A percentile compares a stretch with the other conserved stretches of the same genome.
Conservation (phyloP, 1,140 invertebrate species). For the Hestina assimilis region DNA sequence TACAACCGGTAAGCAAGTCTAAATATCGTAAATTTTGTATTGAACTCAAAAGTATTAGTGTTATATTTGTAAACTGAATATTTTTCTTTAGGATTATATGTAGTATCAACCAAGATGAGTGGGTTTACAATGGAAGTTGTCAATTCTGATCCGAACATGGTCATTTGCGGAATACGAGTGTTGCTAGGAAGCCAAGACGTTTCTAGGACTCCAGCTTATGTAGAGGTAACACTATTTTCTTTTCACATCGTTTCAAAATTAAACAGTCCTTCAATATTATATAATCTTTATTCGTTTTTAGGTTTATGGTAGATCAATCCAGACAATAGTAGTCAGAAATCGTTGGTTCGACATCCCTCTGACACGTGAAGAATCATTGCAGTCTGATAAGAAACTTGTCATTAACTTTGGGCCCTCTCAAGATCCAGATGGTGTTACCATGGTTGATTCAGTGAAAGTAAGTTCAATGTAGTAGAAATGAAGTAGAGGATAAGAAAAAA, state of each 20-base stretch:
- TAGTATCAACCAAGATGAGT: slow-evolving; percentile 91
- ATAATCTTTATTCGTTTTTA: slow-evolving; percentile 36
- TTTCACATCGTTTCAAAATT: too few relatives aligned
- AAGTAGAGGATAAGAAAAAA: too few relatives aligned
- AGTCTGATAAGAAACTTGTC: slow-evolving; percentile 94
- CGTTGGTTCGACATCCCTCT: slow-evolving; percentile 98
- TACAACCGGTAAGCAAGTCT: slow-evolving; percentile 80
- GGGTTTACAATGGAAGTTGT: slow-evolving; percentile 94
- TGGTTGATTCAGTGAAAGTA: slow-evolving; percentile 96
- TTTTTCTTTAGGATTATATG: slow-evolving; percentile 84
- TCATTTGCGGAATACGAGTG: slow-evolving; percentile 93
- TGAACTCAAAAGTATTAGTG: too few relatives aligned
- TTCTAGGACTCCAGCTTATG: slow-evolving; percentile 89
- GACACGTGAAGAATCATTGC: slow-evolving; percentile 95
- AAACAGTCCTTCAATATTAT: too few relatives aligned
- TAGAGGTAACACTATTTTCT: too few relatives aligned
- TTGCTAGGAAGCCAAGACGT: slow-evolving; percentile 92
- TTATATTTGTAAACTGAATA: background rate
- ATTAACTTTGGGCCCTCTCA: slow-evolving; percentile 95
- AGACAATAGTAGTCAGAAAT: slow-evolving; percentile 86
- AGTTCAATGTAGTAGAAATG: too few relatives aligned
- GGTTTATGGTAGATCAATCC: slow-evolving; percentile 90
- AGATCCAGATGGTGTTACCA: slow-evolving; percentile 92
- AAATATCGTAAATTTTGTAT: slow-evolving; percentile 1
- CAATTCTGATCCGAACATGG: slow-evolving; percentile 92